Evolutionary conservation across 1,140 invertebrate species (phyloP), one percentile per base, ranked within the genome.

Genomic region (Coelopa frigida): DNA sequence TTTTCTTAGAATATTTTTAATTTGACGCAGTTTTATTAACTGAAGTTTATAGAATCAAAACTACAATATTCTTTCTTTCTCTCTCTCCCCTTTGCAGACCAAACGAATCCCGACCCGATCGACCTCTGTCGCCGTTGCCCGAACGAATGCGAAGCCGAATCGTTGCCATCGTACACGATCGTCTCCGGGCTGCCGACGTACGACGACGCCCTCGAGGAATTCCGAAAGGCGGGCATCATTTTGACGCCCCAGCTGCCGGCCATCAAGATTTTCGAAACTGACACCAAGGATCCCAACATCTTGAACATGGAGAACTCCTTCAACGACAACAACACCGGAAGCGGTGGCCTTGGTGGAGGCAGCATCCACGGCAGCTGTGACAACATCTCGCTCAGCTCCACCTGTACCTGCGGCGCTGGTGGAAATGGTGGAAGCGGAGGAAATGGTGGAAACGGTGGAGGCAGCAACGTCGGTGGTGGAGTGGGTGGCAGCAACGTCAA

Each of bases 111-210:
- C 20, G 61, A 68, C 32, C 51, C 58, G 20, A 56, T 62, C 23
- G 64, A 68, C 18, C 54, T 68, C 33, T 65, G 61, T 14, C 61
- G 64, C 21, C 64, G 57, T 22, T 68, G 57, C 22, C 62, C 62
- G 10, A 61, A 61, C 0, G 61, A 68, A 29, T 67, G 57, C 22
- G 76, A 78, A 42, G 58, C 54, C 1, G 78, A 79, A 44, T 75
- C 75, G 0, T 54, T 80, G 38, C 78, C 78, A 3, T 78, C 75
- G 38, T 80, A 80, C 56, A 79, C 78, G 1, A 72, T 80, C 33
- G 78, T 78, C 10, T 80, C 78, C 5, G 78, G 78, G 5, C 55
- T 80, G 33, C 78, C 78, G 5, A 77, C 71, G 10, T 80, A 80
- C 53, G 78, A 79, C 22, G 78, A 80, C 52, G 78, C 78, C 3